Base-by-base conservation (phyloP, 2,113 vertebrate genomes). In the Cyanoramphus novaezelandiae region DNA sequence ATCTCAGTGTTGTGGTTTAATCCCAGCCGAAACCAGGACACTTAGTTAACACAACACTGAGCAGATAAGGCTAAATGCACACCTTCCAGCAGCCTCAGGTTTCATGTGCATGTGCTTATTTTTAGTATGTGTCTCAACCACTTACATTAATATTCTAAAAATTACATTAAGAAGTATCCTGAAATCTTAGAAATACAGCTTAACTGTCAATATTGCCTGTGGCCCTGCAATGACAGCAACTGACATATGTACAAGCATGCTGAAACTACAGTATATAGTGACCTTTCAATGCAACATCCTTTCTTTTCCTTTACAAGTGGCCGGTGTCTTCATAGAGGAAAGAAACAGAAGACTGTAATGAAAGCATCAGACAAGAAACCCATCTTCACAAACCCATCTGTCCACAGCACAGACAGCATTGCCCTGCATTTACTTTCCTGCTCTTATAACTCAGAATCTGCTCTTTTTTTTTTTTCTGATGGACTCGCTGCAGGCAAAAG, bases 311-410 rank as follows among this genome's bases (percentile, higher is more conserved):
- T 74, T 84, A 69, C 64, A 91, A 89, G 80, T 10, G 62, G 35
- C 41, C 59, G 79, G 41, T 24, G 62, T 69, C 53, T 91, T 81
- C 46, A 95, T 2, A 52, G n/a, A 63, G n/a, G 63, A 67, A 97
- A 88, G 86, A 96, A 92, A 79, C 3, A 39, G 23, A 95, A 74
- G 46, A 43, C 77, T 52, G 65, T 39, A 91, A 55, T 59, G 64
- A 90, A 82, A 72, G 71, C 53, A 90, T 82, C 50, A 77, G 77
- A 88, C 62, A 95, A 94, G 71, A 94, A 69, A 82, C 17, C 18
- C 50, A 87, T 50, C 52, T 71, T 69, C 62, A 78, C 70, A 91
- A 86, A 39, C 18, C 24, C 47, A 87, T 75, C 52, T 62, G 35
- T 43, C 41, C 70, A 84, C 37, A 62, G 47, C 17, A 25, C 33